These are phyloP conservation scores for Atherinosoma microstoma DNA, from an alignment of 2,797 vertebrate species.

Conservation along the genomic window DNA sequence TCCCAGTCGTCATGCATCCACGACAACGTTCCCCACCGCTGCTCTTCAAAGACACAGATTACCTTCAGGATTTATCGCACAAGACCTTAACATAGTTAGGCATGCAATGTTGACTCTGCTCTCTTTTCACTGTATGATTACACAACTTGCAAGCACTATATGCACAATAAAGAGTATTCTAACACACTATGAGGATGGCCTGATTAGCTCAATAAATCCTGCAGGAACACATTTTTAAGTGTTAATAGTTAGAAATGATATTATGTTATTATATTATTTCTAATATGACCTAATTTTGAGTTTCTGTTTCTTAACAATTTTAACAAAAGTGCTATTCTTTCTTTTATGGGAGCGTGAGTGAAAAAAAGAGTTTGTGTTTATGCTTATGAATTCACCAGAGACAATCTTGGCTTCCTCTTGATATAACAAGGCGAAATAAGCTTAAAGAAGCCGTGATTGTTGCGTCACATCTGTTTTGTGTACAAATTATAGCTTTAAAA, in stretches of 20 bases:
- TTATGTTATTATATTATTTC: constrained; percentile 18
- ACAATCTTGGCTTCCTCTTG: constrained; percentile 53
- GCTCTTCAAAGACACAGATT: constrained; percentile 55
- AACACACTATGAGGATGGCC: constrained; percentile 38
- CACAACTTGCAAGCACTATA: constrained; percentile 47
- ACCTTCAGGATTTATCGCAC: constrained; percentile 56
- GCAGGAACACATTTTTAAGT: constrained; percentile 23
- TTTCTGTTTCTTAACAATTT: constrained; percentile 40
- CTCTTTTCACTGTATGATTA: constrained; percentile 53
- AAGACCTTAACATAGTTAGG: constrained; percentile 65
- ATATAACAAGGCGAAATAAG: constrained; percentile 48
- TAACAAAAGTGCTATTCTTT: constrained; percentile 58
- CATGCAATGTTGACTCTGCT: constrained; percentile 68
- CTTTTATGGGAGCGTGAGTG: constrained; percentile 62
- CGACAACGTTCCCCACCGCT: constrained; percentile 61
- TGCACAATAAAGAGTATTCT: constrained; percentile 47
- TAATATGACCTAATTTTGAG: constrained; percentile 18
- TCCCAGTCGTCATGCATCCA: constrained; percentile 44
- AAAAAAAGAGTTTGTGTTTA: constrained; percentile 66
- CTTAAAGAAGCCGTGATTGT: constrained; percentile 66
- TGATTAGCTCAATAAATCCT: constrained; percentile 40
- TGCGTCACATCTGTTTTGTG: constrained; percentile 83
- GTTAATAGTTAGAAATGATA: constrained; percentile 20
- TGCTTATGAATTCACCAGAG: constrained; percentile 59
- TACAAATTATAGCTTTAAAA: constrained; percentile 81